Conservation (phyloP, 2,113 vertebrate genomes). For the Hiodon alosoides region DNA sequence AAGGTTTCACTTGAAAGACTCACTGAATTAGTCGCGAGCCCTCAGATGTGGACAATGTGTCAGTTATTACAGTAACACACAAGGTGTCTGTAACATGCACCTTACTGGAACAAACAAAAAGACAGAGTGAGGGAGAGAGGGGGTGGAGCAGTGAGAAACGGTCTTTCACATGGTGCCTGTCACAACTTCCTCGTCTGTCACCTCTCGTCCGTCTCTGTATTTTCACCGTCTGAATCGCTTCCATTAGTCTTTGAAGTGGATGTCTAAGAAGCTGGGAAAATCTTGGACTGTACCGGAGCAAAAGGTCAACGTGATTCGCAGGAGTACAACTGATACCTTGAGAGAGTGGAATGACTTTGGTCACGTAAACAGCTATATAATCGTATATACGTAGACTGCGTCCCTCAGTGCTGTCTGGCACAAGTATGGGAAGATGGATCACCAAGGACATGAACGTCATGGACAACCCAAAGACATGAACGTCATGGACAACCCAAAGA, state of each 20-base stretch:
- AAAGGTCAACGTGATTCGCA: too few relatives aligned
- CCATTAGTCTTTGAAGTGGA: neutral
- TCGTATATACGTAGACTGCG: neutral
- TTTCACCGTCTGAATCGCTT: slow-evolving; percentile 16
- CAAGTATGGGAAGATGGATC: too few relatives aligned
- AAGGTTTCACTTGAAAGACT: slow-evolving; percentile 2
- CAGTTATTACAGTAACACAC: slow-evolving; percentile 37
- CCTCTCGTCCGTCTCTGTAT: slow-evolving; percentile 8
- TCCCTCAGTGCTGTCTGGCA: neutral
- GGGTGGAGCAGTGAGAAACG: neutral
- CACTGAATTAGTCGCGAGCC: slow-evolving; percentile 10
- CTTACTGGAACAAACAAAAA: slow-evolving; percentile 34
- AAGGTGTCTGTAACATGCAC: slow-evolving; percentile 19
- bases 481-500: too few relatives aligned
- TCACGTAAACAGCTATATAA: neutral
- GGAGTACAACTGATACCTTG: too few relatives aligned
- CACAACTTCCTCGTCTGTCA: neutral
- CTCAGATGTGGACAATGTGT: slow-evolving; percentile 42
- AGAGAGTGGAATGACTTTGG: neutral
- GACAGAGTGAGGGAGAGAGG: slow-evolving; percentile 4
- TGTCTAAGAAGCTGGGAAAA: neutral
- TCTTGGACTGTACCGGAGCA: too few relatives aligned
- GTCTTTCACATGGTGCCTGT: neutral
- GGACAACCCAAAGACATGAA: too few relatives aligned
- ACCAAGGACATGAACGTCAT: too few relatives aligned